Evolutionary conservation across 2,888 invertebrate species (phyloP), one percentile per base, ranked within the genome.

Genomic region (Noctua janthina): DNA sequence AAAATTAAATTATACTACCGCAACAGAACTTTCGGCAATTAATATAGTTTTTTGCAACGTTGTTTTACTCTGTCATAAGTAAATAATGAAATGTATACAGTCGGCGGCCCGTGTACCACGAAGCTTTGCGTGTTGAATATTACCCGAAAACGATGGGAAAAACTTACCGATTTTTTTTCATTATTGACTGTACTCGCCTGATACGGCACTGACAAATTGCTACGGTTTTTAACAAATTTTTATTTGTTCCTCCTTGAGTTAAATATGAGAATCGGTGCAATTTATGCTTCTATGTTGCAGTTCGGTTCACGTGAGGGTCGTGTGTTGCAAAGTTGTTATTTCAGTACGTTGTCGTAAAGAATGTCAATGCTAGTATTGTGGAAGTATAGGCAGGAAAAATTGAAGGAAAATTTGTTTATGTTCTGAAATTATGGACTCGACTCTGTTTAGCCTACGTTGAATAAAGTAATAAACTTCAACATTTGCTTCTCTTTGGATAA

Each of bases 131-230:
- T 96, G 96, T 93, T 93, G 92, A 92, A 94, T 94, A 94, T 94
- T 93, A 91, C 94, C 94, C 91, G 92, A 94, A 95, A 95, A 95
- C 91, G 93, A 94, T 84, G 87, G 78, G 92, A 95, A 96, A 95
- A 95, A 90, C 76, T 79, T 84, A 88, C 88, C 86, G 87, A 89
- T 91, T 93, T 93, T 91, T 93, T 95, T 95, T 95, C 95, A 95
- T 94, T 96, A 96, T 96, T 94, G 96, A 95, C 95, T 96, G 93
- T 95, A 92, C 93, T 92, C 91, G 92, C 92, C 93, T 94, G 94
- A 95, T 96, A 94, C 92, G 93, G 93, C 93, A 92, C 95, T 96
- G 96, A 96, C 95, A 96, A 96, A 96, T 96, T 94, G 95, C 95
- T 94, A 93, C 91, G 91, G 94, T 93, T 95, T 94, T 95, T 93